A percentile compares a stretch with the other conserved stretches of the same genome.
phyloP scores from a whole-genome alignment of 37 sponge, comb jelly and placozoan species.

The Ianthella basta region DNA sequence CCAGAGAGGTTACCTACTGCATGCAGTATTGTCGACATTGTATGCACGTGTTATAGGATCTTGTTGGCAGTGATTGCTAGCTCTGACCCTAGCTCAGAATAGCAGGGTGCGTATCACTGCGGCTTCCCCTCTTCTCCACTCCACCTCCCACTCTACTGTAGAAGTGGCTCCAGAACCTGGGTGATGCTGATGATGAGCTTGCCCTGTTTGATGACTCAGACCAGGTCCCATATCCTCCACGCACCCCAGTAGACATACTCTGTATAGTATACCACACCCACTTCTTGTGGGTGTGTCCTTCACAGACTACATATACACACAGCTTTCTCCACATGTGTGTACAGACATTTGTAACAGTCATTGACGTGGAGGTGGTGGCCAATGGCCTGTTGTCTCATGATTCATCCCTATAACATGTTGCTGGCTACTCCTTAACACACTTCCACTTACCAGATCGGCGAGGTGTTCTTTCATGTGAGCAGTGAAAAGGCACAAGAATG shows the following conservation, averaged over 20 bases:
- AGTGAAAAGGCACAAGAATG: constrained; percentile 54
- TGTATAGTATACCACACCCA: background rate
- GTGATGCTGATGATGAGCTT: constrained; percentile 73
- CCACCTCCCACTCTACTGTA: constrained; percentile 24
- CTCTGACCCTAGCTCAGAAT: no score
- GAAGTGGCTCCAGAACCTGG: constrained; percentile 77
- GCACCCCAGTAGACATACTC: background rate
- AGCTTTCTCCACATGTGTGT: background rate
- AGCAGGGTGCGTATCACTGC: no score
- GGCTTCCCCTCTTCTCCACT: no score
- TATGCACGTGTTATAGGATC: no score
- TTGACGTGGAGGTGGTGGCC: background rate
- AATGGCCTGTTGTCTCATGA: no score
- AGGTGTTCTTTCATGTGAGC: constrained; percentile 72
- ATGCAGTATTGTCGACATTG: no score
- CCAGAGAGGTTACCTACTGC: constrained; percentile 70
- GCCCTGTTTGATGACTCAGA: constrained; percentile 63
- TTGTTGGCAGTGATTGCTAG: no score
- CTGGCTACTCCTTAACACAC: constrained; percentile 29
- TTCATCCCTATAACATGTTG: background rate
- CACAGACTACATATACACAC: no score
- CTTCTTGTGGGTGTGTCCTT: no score
- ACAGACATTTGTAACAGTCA: background rate
- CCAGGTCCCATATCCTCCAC: constrained; percentile 69
- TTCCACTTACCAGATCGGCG: constrained; percentile 77